phyloP scores from a whole-genome alignment of 2,797 vertebrate species.

The Taeniopygia guttata region DNA sequence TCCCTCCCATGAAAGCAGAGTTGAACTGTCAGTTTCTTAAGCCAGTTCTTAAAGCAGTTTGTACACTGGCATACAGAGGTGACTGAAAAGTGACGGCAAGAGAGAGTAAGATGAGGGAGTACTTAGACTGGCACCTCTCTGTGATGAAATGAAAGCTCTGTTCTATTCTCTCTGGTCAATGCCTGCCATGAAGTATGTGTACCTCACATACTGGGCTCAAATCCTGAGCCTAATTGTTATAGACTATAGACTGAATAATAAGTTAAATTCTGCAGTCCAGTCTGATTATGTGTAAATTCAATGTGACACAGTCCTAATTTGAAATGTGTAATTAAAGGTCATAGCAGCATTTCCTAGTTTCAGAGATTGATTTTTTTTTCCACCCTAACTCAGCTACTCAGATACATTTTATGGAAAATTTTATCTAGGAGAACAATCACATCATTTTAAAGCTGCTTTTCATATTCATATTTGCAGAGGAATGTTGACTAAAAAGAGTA shows the following conservation, averaged over 20 bases:
- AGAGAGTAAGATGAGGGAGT: neutral
- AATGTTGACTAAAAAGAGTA: neutral
- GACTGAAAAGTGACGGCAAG: neutral
- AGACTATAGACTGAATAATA: neutral
- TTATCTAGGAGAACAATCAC: neutral
- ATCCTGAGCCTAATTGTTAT: neutral
- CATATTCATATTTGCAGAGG: neutral
- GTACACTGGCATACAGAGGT: neutral
- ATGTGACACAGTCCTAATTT: neutral
- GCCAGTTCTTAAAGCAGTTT: neutral
- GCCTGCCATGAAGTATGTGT: neutral
- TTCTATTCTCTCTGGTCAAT: neutral
- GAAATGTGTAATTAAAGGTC: neutral
- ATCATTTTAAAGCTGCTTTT: neutral
- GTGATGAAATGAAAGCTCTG: neutral
- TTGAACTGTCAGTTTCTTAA: neutral
- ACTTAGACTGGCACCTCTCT: neutral
- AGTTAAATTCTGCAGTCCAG: neutral
- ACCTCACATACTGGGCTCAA: neutral
- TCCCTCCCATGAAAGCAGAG: neutral
- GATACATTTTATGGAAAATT: neutral
- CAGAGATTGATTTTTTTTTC: neutral
- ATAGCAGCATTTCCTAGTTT: neutral
- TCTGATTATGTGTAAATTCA: neutral
- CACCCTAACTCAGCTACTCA: neutral